Base-by-base conservation (phyloP, 2,797 vertebrate genomes). In the Hemitrygon akajei region DNA sequence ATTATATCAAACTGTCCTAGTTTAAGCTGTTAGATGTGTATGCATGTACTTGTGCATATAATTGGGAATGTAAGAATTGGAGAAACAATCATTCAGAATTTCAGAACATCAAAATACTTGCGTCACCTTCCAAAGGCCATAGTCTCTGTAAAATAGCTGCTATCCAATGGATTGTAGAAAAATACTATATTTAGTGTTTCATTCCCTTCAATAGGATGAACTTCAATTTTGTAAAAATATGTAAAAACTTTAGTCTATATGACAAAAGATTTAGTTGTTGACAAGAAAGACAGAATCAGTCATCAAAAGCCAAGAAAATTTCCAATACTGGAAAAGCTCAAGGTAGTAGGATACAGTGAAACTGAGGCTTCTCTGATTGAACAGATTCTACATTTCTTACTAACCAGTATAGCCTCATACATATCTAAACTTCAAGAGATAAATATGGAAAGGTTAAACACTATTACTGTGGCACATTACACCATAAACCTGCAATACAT, bases 181-280 rank as follows among this genome's bases (percentile, higher is more conserved):
- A 69, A 92, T 47, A 71, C 7, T 37, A 81, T 40, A 16, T 71
- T 71, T 75, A 92, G 91, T 76, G 47, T 76, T 76, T 40, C 47
- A 58, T 76, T 76, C 40, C 66, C 73, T 92, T 22, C 40, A 93
- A n/a, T 30, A 47, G 91, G 37, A 92, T 25, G 71, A 58, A 47
- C 16, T 84, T 84, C 63, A 91, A 69, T 91, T 86, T 89, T 92
- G 63, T 73, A 76, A 93, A 93, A 93, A 93, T 27, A 79, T 79
- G 86, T 89, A 69, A 89, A 93, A 75, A 58, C 27, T 58, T 76
- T 7, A 92, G 82, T 25, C 47, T 56, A 25, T 30, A 14, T 27
- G 89, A 91, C 66, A 40, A 86, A 86, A 86, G 56, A 47, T 93
- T 92, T 76, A 22, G 22, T 22, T 91, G 37, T 91, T 69, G 66